phyloP scores from a whole-genome alignment of 2,797 vertebrate genomes.

The Ceryle rudis region DNA sequence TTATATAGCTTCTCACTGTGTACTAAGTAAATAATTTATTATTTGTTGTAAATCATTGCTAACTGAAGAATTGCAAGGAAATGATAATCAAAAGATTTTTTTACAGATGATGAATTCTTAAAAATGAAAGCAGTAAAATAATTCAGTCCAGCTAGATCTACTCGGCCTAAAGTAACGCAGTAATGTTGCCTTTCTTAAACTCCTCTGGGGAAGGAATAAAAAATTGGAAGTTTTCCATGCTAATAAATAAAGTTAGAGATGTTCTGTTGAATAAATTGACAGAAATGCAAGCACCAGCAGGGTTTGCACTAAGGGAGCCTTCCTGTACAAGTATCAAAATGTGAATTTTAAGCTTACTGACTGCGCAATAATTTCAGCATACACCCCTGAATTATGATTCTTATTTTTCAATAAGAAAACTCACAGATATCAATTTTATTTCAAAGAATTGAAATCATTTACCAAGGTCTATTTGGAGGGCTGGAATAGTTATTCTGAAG shows the following conservation, averaged over 20 bases:
- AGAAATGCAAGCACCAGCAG: neutral
- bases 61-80: neutral
- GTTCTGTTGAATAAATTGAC: neutral
- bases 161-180: neutral
- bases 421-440: neutral
- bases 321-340: neutral
- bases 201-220: neutral
- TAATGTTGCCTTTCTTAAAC: neutral
- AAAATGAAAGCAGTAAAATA: neutral
- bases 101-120: neutral
- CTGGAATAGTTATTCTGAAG: neutral
- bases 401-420: neutral
- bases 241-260: neutral
- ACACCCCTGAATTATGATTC: neutral
- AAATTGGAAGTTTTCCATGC: neutral
- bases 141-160: neutral
- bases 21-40: neutral
- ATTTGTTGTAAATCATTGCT: neutral
- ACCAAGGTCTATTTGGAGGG: neutral
- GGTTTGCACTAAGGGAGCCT: neutral
- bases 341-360: neutral
- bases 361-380: neutral
- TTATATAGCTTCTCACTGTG: neutral
- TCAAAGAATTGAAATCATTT: neutral
- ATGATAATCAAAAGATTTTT: neutral